Percentiles rank a stretch among this genome's conserved stretches.
Conservation (phyloP, 2,113 vertebrate species). For the Hydropotes inermis region DNA sequence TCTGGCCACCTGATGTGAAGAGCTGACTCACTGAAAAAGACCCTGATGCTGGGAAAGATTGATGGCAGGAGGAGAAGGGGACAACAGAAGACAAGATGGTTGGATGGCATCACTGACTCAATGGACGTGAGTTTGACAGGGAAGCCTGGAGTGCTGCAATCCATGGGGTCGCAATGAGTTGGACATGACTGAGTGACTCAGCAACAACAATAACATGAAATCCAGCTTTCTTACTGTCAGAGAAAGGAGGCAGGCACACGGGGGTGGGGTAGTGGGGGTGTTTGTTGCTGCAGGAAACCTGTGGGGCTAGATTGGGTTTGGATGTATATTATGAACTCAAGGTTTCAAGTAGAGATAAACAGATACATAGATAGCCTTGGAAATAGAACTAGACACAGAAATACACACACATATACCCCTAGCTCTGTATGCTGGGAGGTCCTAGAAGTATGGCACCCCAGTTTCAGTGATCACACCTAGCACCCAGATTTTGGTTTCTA, state of each 20-base stretch:
- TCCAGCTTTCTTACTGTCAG: neutral
- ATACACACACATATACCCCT: neutral
- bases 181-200: neutral
- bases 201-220: neutral
- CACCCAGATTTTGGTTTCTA: neutral
- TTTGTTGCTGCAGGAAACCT: neutral
- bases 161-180: accelerated
- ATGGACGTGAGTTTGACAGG: neutral
- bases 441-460: neutral
- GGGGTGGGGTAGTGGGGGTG: accelerated
- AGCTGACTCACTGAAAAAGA: neutral
- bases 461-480: neutral
- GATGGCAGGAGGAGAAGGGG: neutral
- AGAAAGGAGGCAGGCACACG: neutral
- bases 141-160: neutral
- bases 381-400: neutral
- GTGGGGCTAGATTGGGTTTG: neutral
- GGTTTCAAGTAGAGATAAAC: neutral
- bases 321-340: neutral
- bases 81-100: neutral
- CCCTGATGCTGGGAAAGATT: neutral
- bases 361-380: neutral
- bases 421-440: neutral
- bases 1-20: neutral
- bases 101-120: neutral